phyloP scores from a whole-genome alignment of 2,797 vertebrate species.

The Leucoraja ocellata region DNA sequence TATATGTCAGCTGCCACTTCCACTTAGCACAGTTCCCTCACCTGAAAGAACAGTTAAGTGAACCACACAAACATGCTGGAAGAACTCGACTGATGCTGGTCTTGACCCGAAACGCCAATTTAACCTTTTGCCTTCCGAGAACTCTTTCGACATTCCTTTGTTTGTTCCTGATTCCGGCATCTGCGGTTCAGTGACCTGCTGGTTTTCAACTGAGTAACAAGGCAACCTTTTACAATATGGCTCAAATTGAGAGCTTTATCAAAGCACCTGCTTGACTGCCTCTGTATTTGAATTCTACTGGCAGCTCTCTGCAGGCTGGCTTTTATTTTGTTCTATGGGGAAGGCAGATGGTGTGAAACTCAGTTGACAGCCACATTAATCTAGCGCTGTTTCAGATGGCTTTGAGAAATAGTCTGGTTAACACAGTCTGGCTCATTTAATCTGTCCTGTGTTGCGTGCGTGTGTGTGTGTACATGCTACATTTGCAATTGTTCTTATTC shows the following conservation, averaged over 20 bases:
- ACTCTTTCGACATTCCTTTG: too few relatives aligned
- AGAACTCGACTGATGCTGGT: too few relatives aligned
- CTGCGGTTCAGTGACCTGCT: background rate
- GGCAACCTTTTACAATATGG: background rate
- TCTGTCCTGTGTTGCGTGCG: background rate
- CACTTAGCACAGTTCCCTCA: too few relatives aligned
- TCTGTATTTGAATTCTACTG: background rate
- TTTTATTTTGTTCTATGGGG: background rate
- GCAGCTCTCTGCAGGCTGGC: background rate
- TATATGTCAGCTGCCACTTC: background rate
- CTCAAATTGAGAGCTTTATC: background rate
- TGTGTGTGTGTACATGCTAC: background rate
- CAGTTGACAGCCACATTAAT: background rate
- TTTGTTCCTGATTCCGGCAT: too few relatives aligned
- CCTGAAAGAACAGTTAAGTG: background rate
- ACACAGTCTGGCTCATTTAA: background rate
- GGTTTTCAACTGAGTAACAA: background rate
- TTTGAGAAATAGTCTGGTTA: background rate
- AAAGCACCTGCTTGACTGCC: too few relatives aligned
- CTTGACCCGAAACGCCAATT: too few relatives aligned
- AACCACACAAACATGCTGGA: too few relatives aligned
- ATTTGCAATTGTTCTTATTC: background rate
- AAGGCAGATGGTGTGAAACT: background rate
- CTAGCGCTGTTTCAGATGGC: background rate
- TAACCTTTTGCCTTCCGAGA: too few relatives aligned